A percentile compares a stretch with the other conserved stretches of the same genome.
Evolutionary conservation across 2,113 vertebrate genomes (phyloP).

Genomic region (Oncorhynchus clarkii): DNA sequence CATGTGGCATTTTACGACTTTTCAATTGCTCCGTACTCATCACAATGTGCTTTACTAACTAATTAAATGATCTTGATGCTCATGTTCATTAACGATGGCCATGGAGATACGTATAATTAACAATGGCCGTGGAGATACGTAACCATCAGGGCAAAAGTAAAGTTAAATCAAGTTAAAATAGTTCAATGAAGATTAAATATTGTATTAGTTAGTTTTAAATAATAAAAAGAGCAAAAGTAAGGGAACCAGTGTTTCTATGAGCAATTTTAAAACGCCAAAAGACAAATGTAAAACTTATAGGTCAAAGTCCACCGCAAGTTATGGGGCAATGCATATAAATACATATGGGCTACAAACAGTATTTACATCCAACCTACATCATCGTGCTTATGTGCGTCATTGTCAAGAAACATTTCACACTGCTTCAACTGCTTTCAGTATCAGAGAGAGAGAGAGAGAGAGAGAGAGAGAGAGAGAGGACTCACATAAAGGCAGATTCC

Average conservation of each 20-base stretch:
- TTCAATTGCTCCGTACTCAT: conserved; percentile 38
- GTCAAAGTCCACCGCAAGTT: not conserved
- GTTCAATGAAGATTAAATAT: too few species aligned
- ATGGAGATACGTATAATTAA: not conserved
- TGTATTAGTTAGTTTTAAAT: too few species aligned
- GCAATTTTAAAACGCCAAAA: not conserved
- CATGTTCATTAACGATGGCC: conserved; percentile 34
- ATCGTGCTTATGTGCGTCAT: not conserved
- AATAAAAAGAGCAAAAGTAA: not conserved
- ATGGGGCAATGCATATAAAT: not conserved
- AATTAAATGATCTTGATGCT: conserved; percentile 29
- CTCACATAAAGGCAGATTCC: not conserved
- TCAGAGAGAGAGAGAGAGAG: not conserved
- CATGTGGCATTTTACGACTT: conserved; percentile 61
- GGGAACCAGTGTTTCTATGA: not conserved
- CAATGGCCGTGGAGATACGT: too few species aligned
- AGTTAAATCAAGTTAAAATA: too few species aligned
- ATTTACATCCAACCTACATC: not conserved
- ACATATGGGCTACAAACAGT: not conserved
- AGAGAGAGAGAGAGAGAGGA: not conserved
- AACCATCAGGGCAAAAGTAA: not conserved
- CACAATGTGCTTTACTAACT: conserved; percentile 12
- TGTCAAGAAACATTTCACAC: not conserved
- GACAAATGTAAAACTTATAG: not conserved
- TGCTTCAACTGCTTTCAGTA: not conserved